Evolutionary conservation across 1,140 invertebrate genomes (phyloP), one percentile per base, ranked within the genome.

Genomic region (Pectinophora gossypiella): DNA sequence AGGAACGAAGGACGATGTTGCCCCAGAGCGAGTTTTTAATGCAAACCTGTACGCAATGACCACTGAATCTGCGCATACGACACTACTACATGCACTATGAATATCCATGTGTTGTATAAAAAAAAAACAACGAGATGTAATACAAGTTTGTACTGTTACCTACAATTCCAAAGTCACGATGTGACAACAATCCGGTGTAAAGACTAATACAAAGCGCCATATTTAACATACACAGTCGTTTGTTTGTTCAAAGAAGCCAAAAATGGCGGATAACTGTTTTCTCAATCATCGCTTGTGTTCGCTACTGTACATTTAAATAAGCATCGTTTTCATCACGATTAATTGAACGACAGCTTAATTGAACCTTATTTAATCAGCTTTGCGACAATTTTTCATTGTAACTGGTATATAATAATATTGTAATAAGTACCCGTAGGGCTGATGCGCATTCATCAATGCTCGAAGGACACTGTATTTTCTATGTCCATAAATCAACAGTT

Each of bases 21-120:
- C 68, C 72, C 66, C 61, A 66, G 61, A 72, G 71, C 75, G 57
- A 23, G 61, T 68, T 65, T 68, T 76, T 63, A 64, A 68, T 56
- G 56, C 46, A 46, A 55, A 45, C 42, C 38, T 47, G 45, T 3
- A 2, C 12, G 18, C 6, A 15, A 40, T 27, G 13, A 40, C 36
- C 3, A 15, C 7, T 40, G 36, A 40, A 15, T 6, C n/a, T 40
- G 36, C 16, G 35, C 22, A 10, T 10, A n/a, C 27, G 27, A 32
- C 27, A n/a, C 27, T 3, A 5, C 22, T 23, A 23, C 27, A 32
- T n/a, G 9, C 27, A 3, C 27, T 9, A n/a, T n/a, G 9, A 12
- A 12, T 32, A 32, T 32, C 27, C n/a, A 32, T 32, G n/a, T n/a
- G n/a, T n/a, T n/a, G n/a, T n/a, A 12, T 9, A 32, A 32, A 32